Conservation (phyloP, 2,113 vertebrate species). For the Stercorarius parasiticus region DNA sequence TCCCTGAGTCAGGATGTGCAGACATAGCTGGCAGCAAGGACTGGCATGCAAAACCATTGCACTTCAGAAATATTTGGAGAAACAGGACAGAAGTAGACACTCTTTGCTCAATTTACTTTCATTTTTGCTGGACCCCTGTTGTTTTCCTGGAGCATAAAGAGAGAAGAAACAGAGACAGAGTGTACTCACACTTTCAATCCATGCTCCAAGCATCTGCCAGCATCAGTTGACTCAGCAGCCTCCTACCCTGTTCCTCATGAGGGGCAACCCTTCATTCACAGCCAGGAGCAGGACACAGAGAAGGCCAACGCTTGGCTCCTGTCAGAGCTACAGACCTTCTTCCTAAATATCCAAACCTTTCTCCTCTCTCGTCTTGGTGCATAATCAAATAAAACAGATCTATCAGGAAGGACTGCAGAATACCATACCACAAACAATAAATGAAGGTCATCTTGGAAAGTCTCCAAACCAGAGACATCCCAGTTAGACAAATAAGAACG, state of each 20-base stretch:
- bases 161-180: neutral
- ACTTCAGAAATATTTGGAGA: neutral
- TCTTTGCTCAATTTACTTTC: neutral
- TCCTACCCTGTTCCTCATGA: neutral
- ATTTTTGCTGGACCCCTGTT: neutral
- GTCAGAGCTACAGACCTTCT: neutral
- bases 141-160: neutral
- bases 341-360: neutral
- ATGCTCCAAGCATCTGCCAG: neutral
- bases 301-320: neutral
- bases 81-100: neutral
- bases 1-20: neutral
- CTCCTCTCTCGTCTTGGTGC: neutral
- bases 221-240: rapidly evolving
- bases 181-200: neutral
- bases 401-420: neutral
- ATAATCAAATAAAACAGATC: neutral
- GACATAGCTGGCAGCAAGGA: neutral
- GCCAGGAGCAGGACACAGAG: neutral
- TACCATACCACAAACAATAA: neutral
- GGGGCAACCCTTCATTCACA: neutral
- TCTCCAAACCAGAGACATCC: neutral
- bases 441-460: neutral
- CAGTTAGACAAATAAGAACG: neutral
- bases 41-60: neutral